A percentile compares a stretch with the other conserved stretches of the same genome.
Conservation (phyloP, 2,113 vertebrate genomes). For the Neopipo cinnamomea region DNA sequence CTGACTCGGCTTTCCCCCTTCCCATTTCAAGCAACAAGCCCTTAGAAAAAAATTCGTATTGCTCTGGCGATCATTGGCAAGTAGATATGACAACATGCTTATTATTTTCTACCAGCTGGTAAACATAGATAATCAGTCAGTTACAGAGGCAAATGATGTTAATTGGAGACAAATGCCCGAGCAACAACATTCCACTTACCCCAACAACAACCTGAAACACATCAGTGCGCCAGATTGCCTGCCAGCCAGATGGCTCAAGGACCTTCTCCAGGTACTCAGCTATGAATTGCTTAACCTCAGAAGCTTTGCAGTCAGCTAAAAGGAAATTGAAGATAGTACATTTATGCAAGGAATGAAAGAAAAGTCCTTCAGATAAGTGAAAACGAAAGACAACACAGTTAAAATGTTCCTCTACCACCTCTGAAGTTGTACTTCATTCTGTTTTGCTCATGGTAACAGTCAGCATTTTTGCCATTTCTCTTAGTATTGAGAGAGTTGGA, state of each 20-base stretch:
- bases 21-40: background rate
- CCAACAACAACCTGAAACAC: constrained; percentile 89
- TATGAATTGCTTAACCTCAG: constrained; percentile 87
- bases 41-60: background rate
- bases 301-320: constrained; percentile 91
- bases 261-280: constrained; percentile 93
- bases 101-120: constrained; percentile 11
- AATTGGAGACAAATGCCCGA: background rate
- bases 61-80: background rate
- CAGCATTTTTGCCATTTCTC: background rate
- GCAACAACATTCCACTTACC: constrained; percentile 71
- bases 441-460: background rate
- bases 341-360: background rate
- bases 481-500: background rate
- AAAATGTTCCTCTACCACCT: background rate
- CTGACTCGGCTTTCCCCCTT: background rate
- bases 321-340: background rate
- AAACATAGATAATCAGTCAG: background rate
- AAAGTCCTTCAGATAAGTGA: background rate
- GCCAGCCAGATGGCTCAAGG: constrained; percentile 88
- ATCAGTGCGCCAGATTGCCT: constrained; percentile 87
- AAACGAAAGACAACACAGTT: background rate
- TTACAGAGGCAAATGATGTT: background rate
- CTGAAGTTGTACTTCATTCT: background rate
- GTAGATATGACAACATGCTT: background rate